phyloP scores from a whole-genome alignment of 2,888 invertebrate genomes.

The Chloroclystis v-ata region DNA sequence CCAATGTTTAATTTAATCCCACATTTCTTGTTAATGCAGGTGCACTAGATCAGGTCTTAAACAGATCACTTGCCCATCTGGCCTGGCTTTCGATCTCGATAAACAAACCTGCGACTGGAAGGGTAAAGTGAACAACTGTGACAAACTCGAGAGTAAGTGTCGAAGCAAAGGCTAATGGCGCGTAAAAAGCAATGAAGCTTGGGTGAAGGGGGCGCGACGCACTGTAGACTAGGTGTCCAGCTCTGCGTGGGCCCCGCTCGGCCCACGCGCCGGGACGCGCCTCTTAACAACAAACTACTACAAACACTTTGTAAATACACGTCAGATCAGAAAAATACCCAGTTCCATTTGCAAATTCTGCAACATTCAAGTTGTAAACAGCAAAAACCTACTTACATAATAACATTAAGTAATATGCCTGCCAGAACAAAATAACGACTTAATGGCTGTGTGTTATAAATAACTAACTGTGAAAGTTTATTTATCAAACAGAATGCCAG shows the following conservation, averaged over 20 bases:
- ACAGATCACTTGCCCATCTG: slow-evolving; percentile 97
- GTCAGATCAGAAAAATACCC: background rate
- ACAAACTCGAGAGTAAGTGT: slow-evolving; percentile 97
- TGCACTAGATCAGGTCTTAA: slow-evolving; percentile 97
- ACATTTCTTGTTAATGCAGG: slow-evolving; percentile 82
- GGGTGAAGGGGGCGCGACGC: slow-evolving; percentile 75
- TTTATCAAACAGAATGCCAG: no score
- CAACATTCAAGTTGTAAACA: background rate
- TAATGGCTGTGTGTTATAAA: background rate
- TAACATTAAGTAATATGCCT: background rate
- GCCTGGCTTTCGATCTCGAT: slow-evolving; percentile 97
- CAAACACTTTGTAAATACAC: slow-evolving; percentile 19
- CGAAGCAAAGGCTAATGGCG: slow-evolving; percentile 69
- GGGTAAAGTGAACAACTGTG: slow-evolving; percentile 98
- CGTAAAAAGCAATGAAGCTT: slow-evolving; percentile 73
- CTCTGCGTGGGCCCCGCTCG: slow-evolving; percentile 70
- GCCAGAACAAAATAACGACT: background rate
- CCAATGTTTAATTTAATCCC: slow-evolving; percentile 58
- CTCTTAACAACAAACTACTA: slow-evolving; percentile 50
- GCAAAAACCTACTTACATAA: background rate
- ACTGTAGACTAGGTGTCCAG: slow-evolving; percentile 64
- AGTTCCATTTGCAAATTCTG: background rate
- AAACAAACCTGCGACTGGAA: slow-evolving; percentile 99
- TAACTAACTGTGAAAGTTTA: background rate
- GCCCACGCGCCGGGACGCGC: slow-evolving; percentile 39